Conservation (phyloP, 2,113 vertebrate genomes). For the Sterna hirundo region DNA sequence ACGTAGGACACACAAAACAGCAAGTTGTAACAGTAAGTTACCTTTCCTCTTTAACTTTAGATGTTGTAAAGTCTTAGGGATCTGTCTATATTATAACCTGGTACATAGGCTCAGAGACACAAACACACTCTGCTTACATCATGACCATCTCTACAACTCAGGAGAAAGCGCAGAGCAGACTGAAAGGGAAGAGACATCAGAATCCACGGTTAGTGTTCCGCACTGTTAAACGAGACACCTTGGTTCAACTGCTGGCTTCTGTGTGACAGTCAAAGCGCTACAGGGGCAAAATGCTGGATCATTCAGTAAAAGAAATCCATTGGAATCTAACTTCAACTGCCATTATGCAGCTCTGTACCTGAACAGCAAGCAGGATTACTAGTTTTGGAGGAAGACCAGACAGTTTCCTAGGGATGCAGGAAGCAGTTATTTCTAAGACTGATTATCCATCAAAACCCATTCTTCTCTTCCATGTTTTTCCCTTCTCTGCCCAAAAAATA, state of each 20-base stretch:
- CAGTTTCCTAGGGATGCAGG: neutral
- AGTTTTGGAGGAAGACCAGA: conserved; percentile 23
- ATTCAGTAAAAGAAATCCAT: neutral
- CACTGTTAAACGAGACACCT: neutral
- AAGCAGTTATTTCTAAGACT: neutral
- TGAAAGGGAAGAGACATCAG: neutral
- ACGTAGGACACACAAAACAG: conserved; percentile 13
- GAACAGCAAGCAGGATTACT: neutral
- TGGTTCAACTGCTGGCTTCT: neutral
- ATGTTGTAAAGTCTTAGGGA: neutral
- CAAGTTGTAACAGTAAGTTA: neutral
- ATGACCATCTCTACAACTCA: neutral
- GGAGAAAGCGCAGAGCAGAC: conserved; percentile 1
- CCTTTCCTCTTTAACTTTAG: neutral
- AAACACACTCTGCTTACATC: neutral
- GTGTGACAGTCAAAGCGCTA: neutral
- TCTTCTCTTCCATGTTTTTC: neutral
- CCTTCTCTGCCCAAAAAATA: neutral
- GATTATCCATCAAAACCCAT: neutral
- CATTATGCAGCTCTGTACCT: neutral
- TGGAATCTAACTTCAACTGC: neutral
- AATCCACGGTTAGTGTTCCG: neutral
- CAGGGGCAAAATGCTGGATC: neutral
- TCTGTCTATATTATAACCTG: neutral
- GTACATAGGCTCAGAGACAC: neutral